Evolutionary conservation across 2,113 vertebrate genomes (phyloP).

Genomic region (Hypocryptadius cinnamomeus): DNA sequence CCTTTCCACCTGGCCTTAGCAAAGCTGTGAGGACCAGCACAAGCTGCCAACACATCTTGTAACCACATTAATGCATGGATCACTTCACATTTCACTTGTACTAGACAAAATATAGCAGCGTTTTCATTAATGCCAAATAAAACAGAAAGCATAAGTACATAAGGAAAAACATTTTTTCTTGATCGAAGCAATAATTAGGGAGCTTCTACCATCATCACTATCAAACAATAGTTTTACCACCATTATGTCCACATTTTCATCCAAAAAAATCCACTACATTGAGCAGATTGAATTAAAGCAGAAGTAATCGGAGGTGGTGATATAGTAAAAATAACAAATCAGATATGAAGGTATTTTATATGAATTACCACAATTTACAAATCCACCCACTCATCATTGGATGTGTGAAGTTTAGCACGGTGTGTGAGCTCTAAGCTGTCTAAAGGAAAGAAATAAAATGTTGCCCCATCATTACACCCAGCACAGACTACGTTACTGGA

Average conservation of each 20-base stretch:
- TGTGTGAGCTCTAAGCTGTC: background rate
- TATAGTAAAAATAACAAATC: background rate
- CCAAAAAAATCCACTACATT: background rate
- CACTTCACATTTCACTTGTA: background rate
- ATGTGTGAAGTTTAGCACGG: background rate
- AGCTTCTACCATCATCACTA: background rate
- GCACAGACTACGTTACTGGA: background rate
- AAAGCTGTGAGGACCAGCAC: background rate
- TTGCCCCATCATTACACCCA: background rate
- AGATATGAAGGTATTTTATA: background rate
- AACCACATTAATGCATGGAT: background rate
- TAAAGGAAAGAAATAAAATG: background rate
- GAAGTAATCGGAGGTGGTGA: accelerated
- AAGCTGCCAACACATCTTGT: background rate
- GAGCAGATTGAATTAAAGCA: background rate
- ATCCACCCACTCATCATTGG: background rate
- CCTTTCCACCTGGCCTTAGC: background rate
- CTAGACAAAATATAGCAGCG: background rate
- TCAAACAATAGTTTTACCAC: background rate
- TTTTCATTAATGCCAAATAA: background rate
- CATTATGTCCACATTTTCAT: background rate
- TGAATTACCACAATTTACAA: background rate
- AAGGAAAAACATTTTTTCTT: background rate
- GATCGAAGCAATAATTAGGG: background rate
- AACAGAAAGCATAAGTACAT: background rate